A percentile compares a stretch with the other conserved stretches of the same genome.
These are phyloP conservation scores for Teleiodes luculella DNA, from an alignment of 2,888 invertebrate species.

Conservation along the genomic window DNA sequence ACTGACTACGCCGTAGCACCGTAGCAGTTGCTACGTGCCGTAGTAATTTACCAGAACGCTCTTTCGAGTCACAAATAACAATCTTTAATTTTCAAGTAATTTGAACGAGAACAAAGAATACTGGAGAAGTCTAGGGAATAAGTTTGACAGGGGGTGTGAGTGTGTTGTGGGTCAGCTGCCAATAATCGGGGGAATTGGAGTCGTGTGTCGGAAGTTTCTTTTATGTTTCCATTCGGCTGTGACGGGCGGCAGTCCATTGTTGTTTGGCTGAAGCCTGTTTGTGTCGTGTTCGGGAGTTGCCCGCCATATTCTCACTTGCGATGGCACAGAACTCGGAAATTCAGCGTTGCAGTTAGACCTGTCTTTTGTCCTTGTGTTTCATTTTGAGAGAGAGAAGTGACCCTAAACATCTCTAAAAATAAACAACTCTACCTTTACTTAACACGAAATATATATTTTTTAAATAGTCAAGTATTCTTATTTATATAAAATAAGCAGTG, in stretches of 20 bases:
- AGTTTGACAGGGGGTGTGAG: conserved; percentile 24
- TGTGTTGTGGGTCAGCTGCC: conserved; percentile 32
- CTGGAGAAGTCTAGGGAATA: neutral
- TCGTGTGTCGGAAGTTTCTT: conserved; percentile 44
- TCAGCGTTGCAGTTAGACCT: neutral
- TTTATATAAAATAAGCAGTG: too few species aligned
- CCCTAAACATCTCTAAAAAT: too few species aligned
- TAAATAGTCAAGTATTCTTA: too few species aligned
- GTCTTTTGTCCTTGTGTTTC: neutral
- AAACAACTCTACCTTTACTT: too few species aligned
- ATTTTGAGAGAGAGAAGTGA: too few species aligned
- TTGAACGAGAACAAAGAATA: neutral
- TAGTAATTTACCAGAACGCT: conserved; percentile 4
- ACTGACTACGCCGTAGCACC: conserved; percentile 7
- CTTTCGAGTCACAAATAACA: neutral
- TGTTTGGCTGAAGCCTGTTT: conserved; percentile 28
- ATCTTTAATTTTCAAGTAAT: conserved; percentile 2
- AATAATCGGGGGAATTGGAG: conserved; percentile 43
- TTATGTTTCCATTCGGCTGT: conserved; percentile 49
- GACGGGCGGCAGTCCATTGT: conserved; percentile 42
- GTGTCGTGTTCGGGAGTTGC: conserved; percentile 8
- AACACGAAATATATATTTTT: too few species aligned
- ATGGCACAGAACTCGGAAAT: conserved; percentile 1
- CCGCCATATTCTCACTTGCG: conserved; percentile 20
- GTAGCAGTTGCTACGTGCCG: conserved; percentile 1